Evolutionary conservation across 2,113 vertebrate genomes (phyloP).

Genomic region (Sorex araneus): DNA sequence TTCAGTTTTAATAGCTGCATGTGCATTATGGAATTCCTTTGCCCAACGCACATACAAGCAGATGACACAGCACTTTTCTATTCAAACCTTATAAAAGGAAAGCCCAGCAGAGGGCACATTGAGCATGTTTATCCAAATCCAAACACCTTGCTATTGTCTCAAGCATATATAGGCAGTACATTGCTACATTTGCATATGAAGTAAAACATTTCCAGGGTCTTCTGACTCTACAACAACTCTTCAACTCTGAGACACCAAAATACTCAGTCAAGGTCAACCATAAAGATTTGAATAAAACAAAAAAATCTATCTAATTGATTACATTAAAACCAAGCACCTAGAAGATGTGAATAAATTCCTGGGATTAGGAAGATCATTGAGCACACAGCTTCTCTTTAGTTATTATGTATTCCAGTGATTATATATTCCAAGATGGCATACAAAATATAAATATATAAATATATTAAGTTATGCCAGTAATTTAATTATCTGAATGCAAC

Average conservation of each 20-base stretch:
- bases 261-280: constrained; percentile 68
- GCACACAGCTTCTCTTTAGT: constrained; percentile 60
- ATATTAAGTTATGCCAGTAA: constrained; percentile 55
- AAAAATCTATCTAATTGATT: constrained; percentile 74
- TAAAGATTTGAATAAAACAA: constrained; percentile 68
- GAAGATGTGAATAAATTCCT: constrained; percentile 72
- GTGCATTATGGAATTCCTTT: constrained; percentile 46
- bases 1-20: constrained; percentile 43
- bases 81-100: constrained; percentile 63
- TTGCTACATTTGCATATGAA: constrained; percentile 64
- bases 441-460: constrained; percentile 62
- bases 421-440: neutral
- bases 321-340: constrained; percentile 73
- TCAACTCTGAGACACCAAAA: constrained; percentile 69
- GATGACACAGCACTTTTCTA: constrained; percentile 64
- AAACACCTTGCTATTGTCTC: constrained; percentile 42
- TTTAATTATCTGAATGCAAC: constrained; percentile 57
- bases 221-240: constrained; percentile 64
- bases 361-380: constrained; percentile 56
- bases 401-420: constrained; percentile 11
- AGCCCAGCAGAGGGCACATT: constrained; percentile 71
- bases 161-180: constrained; percentile 61
- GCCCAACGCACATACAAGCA: constrained; percentile 22
- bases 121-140: constrained; percentile 57
- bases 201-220: constrained; percentile 57